Evolutionary conservation across 2,113 vertebrate genomes (phyloP).

Genomic region (Mormoops blainvillei): DNA sequence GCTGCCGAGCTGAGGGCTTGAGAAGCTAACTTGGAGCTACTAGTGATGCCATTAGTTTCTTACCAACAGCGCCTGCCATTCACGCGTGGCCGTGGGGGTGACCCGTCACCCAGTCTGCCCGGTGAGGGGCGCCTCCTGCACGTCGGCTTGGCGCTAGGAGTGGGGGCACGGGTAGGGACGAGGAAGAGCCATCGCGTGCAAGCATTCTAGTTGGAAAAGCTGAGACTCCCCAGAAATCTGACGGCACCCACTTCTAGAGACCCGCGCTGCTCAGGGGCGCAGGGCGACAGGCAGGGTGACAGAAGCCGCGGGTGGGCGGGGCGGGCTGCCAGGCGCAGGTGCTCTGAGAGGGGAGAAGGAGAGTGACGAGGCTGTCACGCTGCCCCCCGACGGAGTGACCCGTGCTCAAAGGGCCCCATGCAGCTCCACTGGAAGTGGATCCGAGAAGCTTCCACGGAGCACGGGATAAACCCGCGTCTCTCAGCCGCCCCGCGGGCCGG

Average conservation of each 20-base stretch:
- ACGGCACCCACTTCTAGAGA: accelerated
- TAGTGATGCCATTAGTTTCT: accelerated
- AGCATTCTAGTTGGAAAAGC: background rate
- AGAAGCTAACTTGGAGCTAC: no score
- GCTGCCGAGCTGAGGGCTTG: no score
- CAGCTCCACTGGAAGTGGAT: accelerated
- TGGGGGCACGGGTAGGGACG: accelerated
- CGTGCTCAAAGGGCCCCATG: background rate
- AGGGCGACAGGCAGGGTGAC: no score
- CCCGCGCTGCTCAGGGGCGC: accelerated
- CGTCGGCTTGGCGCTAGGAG: accelerated
- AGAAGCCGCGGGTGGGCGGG: accelerated
- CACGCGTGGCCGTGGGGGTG: accelerated
- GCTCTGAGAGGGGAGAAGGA: background rate
- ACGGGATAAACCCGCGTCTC: accelerated
- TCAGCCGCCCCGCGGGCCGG: no score
- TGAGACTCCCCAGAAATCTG: accelerated
- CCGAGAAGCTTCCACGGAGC: accelerated
- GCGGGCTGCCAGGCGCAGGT: background rate
- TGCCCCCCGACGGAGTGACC: accelerated
- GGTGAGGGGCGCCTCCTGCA: accelerated
- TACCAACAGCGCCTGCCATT: background rate
- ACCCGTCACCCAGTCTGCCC: accelerated
- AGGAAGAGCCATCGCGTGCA: accelerated
- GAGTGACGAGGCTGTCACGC: accelerated